phyloP scores from a whole-genome alignment of 1,140 invertebrate species.

The Helicoverpa armigera region DNA sequence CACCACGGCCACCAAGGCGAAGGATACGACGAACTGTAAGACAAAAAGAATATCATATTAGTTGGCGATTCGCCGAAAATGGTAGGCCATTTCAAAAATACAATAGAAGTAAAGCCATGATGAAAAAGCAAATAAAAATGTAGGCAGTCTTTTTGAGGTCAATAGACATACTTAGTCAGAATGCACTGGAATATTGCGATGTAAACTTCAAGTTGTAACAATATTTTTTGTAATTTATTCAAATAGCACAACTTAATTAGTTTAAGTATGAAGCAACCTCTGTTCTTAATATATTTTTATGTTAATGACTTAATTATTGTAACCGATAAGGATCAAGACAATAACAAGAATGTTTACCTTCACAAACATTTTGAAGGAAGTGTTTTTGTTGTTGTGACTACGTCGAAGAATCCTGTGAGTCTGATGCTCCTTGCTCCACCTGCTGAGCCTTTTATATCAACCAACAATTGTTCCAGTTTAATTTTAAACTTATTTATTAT shows the following conservation, averaged over 20 bases:
- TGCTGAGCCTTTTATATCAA: slow-evolving; percentile 65
- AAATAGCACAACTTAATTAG: too few relatives aligned
- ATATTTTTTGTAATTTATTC: too few relatives aligned
- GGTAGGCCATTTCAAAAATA: too few relatives aligned
- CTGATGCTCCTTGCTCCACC: slow-evolving; percentile 59
- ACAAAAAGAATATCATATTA: slow-evolving; percentile 34
- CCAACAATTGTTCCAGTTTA: slow-evolving; percentile 70
- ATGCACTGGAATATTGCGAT: too few relatives aligned
- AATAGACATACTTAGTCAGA: too few relatives aligned
- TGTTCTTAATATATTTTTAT: neutral
- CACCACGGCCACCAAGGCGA: slow-evolving; percentile 66
- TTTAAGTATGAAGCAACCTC: too few relatives aligned
- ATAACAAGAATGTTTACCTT: slow-evolving; percentile 61
- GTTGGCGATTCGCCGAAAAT: too few relatives aligned
- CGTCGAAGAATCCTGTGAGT: slow-evolving; percentile 63
- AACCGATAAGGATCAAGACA: neutral
- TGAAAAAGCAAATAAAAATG: too few relatives aligned
- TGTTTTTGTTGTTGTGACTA: slow-evolving; percentile 65
- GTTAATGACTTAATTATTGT: slow-evolving; percentile 13
- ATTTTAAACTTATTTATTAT: slow-evolving; percentile 67
- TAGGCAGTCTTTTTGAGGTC: too few relatives aligned
- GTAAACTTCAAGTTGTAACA: too few relatives aligned
- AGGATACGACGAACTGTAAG: slow-evolving; percentile 69
- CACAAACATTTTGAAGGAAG: slow-evolving; percentile 65
- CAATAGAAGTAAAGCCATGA: too few relatives aligned